Evolutionary conservation across 2,888 invertebrate genomes (phyloP), one percentile per base, ranked within the genome.

Genomic region (Idaea straminata): DNA sequence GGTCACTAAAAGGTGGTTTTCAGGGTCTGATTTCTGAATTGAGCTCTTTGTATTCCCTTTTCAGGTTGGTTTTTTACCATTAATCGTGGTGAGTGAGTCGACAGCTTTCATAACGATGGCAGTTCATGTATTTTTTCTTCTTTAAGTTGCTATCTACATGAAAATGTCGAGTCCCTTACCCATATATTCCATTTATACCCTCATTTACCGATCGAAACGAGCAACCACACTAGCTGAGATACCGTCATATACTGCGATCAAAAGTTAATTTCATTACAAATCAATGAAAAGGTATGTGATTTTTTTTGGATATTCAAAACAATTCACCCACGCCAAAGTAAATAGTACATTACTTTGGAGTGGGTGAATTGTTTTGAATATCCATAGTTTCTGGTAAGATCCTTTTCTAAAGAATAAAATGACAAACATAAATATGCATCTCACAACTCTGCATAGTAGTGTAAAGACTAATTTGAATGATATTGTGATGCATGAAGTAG

Each of bases 51-150:
- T 47, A 10, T 47, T 47, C 47, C 47, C 47, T 47, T 36, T 47
- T 47, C 47, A 47, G 47, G 47, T 47, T 47, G 47, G 47, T 47
- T 47, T 47, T 47, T 47, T 47, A 47, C 47, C 47, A 47, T 47
- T 47, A 47, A 7, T 47, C 47, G 5, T 47, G 47, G 47, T 47
- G 10, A 47, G 47, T 47, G 47, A 47, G 47, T 47, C 47, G 47
- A 47, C 47, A 47, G 47, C 13, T 47, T 10, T 47, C 47, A 10
- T 47, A 47, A 47, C 47, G 47, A 47, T 13, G 47, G 6, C 5
- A 47, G 47, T 47, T 47, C 10, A 47, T 47, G 47, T 47, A 47
- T 47, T 47, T 47, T 47, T 47, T 47, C 47, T 47, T 47, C 47
- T 47, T 47, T 13, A 47, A 47, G 7, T 47, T 47, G 47, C 13